Base-by-base conservation (phyloP, 37 sponge, comb jelly and placozoan species). In the Aplysina aerophoba region DNA sequence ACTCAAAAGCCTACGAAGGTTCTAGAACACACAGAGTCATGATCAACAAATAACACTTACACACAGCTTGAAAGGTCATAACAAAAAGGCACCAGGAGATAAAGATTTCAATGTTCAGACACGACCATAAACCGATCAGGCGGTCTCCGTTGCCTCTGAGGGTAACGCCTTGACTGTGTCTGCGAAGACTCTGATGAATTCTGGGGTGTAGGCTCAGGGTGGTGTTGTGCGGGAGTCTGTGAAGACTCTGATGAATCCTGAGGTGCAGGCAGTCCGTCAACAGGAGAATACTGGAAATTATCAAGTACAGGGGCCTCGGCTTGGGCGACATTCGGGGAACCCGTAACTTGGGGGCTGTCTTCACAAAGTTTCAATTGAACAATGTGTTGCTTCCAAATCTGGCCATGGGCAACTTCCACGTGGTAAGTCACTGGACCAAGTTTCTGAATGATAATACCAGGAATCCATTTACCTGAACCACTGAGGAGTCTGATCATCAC, bases 391-490 rank as follows among this genome's bases (percentile, higher is more conserved):
- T 73, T 73, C 27, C 22, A n/a, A 4, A 37, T 13, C 27, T 30
- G 22, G 22, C 73, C 73, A 21, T 20, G 8, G 22, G 73, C 39
- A 73, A 37, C 27, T 33, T 13, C 73, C 5, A 73, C 36, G 39
- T 13, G 3, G 27, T 73, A 73, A 11, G 73, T 73, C 22, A 73
- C 73, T 73, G 73, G 73, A 28, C 73, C 73, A 5, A 73, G 39
- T 37, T 4, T 73, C 73, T 37, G 3, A 6, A 73, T 73, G 39
- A 73, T 36, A 38, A 73, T 37, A 33, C 73, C 73, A 14, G 73
- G 73, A 6, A 73, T 73, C 73, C 73, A 73, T 37, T 73, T 73
- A 13, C 12, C 14, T 27, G 73, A 37, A 14, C 73, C 73, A 73
- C 22, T 4, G 73, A 17, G 14, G 27, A 17, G 3, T 73, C 73